These are phyloP conservation scores for Calliphora vicina DNA, from an alignment of 1,140 invertebrate genomes.

Conservation along the genomic window DNA sequence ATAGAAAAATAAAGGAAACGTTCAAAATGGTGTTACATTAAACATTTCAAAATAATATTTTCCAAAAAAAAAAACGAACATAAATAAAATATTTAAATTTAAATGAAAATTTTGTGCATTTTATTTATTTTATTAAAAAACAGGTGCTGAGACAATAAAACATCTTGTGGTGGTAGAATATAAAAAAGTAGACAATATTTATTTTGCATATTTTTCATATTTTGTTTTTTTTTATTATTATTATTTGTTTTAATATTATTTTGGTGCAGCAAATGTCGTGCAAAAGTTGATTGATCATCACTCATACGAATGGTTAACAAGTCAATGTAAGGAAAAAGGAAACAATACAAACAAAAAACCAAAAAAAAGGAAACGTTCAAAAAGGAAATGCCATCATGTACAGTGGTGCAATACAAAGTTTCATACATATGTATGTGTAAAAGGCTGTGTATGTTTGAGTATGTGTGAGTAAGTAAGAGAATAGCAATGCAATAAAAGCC, in stretches of 20 bases:
- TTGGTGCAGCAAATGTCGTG: constrained; percentile 25
- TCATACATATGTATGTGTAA: background rate
- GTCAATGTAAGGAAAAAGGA: background rate
- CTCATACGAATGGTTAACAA: constrained; percentile 21
- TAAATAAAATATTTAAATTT: background rate
- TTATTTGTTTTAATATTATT: background rate
- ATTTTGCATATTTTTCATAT: constrained; percentile 25
- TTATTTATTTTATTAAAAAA: background rate
- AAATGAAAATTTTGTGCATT: background rate
- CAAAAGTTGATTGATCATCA: constrained; percentile 20
- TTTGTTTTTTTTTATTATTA: background rate
- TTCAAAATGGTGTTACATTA: background rate
- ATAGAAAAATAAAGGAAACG: background rate
- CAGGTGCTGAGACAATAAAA: constrained; percentile 12
- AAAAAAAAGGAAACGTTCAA: background rate
- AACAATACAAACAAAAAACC: background rate
- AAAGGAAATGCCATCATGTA: background rate
- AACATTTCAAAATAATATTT: constrained; percentile 1
- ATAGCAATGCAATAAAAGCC: background rate
- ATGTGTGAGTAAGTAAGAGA: background rate
- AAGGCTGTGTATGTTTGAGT: background rate
- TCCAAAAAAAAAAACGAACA: background rate
- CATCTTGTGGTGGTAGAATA: constrained; percentile 7
- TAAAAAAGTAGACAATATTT: constrained; percentile 17
- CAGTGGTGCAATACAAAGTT: background rate